Percentiles rank a stretch among this genome's conserved stretches.
Evolutionary conservation across 2,888 invertebrate species (phyloP).

Genomic region (Pachydiplax longipennis): DNA sequence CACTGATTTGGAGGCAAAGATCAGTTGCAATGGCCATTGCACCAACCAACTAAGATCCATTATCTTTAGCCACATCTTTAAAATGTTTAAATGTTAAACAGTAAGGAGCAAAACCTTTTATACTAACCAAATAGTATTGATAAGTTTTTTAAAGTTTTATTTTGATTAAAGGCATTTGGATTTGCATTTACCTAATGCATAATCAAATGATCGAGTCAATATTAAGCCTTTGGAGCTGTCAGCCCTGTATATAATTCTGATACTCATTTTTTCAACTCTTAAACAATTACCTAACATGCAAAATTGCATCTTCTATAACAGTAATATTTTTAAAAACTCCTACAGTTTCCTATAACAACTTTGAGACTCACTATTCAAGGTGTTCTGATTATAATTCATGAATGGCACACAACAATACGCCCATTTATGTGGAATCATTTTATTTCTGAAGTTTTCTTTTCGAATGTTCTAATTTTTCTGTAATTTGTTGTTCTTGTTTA

Average conservation of each 20-base stretch:
- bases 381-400: slow-evolving; percentile 42
- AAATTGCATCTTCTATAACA: slow-evolving; percentile 39
- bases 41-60: slow-evolving; percentile 40
- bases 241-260: slow-evolving; percentile 44
- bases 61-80: slow-evolving; percentile 32
- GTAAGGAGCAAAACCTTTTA: slow-evolving; percentile 37
- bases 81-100: slow-evolving; percentile 44
- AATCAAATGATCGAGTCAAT: slow-evolving; percentile 31
- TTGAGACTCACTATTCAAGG: slow-evolving; percentile 38
- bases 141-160: slow-evolving; percentile 32
- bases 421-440: slow-evolving; percentile 24
- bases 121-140: slow-evolving; percentile 43
- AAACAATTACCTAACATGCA: slow-evolving; percentile 43
- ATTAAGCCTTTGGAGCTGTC: slow-evolving; percentile 23
- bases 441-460: background rate
- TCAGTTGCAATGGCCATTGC: slow-evolving; percentile 29
- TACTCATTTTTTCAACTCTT: slow-evolving; percentile 42
- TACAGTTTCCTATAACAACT: slow-evolving; percentile 42
- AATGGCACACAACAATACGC: slow-evolving; percentile 40
- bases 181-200: slow-evolving; percentile 37
- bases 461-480: slow-evolving; percentile 18
- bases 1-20: slow-evolving; percentile 41
- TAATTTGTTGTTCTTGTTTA: slow-evolving; percentile 7
- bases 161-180: slow-evolving; percentile 43
- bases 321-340: slow-evolving; percentile 44